These are phyloP conservation scores for Imbricaverruca yamaguchii DNA, from an alignment of 2,888 invertebrate genomes.

Conservation along the genomic window DNA sequence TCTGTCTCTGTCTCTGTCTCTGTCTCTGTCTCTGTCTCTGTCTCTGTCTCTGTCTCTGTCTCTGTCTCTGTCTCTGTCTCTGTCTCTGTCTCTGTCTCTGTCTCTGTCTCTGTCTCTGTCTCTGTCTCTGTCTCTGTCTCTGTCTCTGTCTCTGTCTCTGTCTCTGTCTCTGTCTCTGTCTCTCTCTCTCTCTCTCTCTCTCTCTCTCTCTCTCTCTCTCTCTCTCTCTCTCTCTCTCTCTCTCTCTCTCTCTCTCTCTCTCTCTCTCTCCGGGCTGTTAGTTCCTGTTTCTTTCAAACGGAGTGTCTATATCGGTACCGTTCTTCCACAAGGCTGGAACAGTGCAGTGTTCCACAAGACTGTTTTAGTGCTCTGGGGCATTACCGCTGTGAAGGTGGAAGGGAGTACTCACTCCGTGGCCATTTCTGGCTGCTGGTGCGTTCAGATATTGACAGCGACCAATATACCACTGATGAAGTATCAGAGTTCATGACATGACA, in stretches of 20 bases:
- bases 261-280: neutral
- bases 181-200: conserved; percentile 15
- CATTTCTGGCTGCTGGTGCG: neutral
- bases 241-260: conserved; percentile 8
- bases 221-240: conserved; percentile 19
- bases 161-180: neutral
- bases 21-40: too few relatives aligned
- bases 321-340: neutral
- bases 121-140: neutral
- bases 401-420: too few relatives aligned
- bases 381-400: too few relatives aligned
- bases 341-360: too few relatives aligned
- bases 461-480: too few relatives aligned
- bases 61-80: too few relatives aligned
- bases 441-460: neutral
- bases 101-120: neutral
- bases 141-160: neutral
- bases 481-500: too few relatives aligned
- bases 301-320: neutral
- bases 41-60: too few relatives aligned
- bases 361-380: too few relatives aligned
- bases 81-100: too few relatives aligned
- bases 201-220: conserved; percentile 16
- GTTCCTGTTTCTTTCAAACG: neutral
- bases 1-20: too few relatives aligned